Evolutionary conservation across 2,797 vertebrate species (phyloP).

Genomic region (Eurystomus glaucurus): DNA sequence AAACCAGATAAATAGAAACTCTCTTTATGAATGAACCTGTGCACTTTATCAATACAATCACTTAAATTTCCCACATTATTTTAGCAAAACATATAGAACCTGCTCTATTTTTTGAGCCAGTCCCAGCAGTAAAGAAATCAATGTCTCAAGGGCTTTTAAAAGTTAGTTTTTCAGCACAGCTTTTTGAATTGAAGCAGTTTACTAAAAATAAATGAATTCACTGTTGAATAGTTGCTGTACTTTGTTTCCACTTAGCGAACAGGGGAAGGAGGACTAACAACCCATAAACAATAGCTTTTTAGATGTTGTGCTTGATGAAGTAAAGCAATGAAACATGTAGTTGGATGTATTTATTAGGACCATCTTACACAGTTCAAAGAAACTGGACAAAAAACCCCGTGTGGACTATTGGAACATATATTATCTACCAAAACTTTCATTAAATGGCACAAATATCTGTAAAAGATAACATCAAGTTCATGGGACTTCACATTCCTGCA

Average conservation of each 20-base stretch:
- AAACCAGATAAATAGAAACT: constrained; percentile 24
- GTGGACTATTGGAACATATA: not conserved
- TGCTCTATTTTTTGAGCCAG: not conserved
- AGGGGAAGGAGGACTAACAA: not conserved
- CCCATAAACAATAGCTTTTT: not conserved
- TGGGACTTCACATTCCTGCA: not conserved
- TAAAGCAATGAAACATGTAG: not conserved
- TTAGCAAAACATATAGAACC: not conserved
- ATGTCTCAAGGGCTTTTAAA: not conserved
- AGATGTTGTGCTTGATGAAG: not conserved
- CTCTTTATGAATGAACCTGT: not conserved
- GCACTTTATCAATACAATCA: not conserved
- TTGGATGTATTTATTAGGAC: not conserved
- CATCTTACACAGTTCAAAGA: not conserved
- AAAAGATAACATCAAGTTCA: not conserved
- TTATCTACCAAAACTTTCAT: not conserved
- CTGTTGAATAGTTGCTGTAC: not conserved
- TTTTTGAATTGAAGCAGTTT: not conserved
- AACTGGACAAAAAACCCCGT: fast-evolving
- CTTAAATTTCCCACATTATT: not conserved
- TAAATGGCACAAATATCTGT: not conserved
- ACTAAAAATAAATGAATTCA: not conserved
- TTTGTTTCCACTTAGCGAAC: not conserved
- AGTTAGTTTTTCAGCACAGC: not conserved
- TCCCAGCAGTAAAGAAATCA: not conserved